phyloP scores from a whole-genome alignment of 2,113 vertebrate genomes.

The Vidua macroura region DNA sequence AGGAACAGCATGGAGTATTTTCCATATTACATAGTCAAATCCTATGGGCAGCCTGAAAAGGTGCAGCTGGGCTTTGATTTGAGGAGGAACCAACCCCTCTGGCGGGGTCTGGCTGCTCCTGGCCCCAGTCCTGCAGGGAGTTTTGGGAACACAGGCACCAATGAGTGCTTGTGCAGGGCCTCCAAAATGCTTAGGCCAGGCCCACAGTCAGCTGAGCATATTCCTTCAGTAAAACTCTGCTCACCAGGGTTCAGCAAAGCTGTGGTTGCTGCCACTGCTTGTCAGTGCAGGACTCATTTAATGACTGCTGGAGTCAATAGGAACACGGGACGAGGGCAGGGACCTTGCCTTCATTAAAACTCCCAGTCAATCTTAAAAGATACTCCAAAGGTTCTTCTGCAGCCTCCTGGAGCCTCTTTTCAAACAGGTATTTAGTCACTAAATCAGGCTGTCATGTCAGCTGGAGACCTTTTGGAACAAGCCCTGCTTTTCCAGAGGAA shows the following conservation, averaged over 20 bases:
- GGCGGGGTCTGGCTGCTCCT: background rate
- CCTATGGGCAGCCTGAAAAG: background rate
- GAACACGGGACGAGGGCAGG: background rate
- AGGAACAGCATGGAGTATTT: rapidly evolving
- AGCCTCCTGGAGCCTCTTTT: constrained; percentile 27
- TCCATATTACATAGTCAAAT: background rate
- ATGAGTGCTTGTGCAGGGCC: background rate
- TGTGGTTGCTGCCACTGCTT: background rate
- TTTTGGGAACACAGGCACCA: background rate
- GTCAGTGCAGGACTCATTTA: background rate
- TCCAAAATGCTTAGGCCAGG: background rate
- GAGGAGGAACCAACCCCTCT: background rate
- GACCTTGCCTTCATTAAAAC: constrained; percentile 32
- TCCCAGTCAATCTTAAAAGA: constrained; percentile 23
- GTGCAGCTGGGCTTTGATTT: background rate
- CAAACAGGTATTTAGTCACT: constrained; percentile 36
- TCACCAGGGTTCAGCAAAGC: background rate
- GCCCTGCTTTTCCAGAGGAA: background rate
- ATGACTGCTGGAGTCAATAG: background rate
- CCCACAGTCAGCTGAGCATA: background rate
- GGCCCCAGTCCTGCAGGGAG: background rate
- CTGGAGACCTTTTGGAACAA: background rate
- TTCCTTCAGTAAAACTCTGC: background rate
- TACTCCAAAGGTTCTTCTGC: constrained; percentile 26
- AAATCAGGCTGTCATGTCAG: constrained; percentile 14